Evolutionary conservation across 2,113 vertebrate species (phyloP).

Genomic region (Haemorhous mexicanus): DNA sequence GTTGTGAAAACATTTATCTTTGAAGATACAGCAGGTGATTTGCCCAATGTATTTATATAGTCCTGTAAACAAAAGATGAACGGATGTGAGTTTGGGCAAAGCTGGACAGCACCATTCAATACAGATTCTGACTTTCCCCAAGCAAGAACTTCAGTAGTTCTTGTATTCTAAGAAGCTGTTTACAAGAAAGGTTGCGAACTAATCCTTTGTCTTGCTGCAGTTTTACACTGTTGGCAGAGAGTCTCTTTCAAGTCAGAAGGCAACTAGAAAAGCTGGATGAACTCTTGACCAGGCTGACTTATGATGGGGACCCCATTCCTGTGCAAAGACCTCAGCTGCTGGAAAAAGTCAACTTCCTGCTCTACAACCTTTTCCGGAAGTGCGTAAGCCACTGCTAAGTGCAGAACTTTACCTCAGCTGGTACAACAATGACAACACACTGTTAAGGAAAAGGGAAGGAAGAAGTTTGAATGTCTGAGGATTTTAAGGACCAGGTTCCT

Average conservation of each 20-base stretch:
- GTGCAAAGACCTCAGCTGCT: slow-evolving; percentile 87
- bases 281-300: slow-evolving; percentile 89
- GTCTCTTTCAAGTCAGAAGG: slow-evolving; percentile 93
- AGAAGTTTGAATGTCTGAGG: background rate
- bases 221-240: slow-evolving; percentile 90
- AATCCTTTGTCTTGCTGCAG: slow-evolving; percentile 64
- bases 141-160: background rate
- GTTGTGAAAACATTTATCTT: background rate
- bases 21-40: background rate
- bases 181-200: background rate
- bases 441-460: background rate
- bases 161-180: background rate
- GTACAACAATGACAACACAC: background rate
- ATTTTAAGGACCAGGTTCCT: background rate
- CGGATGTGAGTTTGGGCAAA: background rate
- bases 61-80: background rate
- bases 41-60: background rate
- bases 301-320: slow-evolving; percentile 91
- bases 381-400: slow-evolving; percentile 43
- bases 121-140: background rate
- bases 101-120: background rate
- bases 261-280: slow-evolving; percentile 94
- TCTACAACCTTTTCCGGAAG: slow-evolving; percentile 93
- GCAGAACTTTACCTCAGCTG: background rate
- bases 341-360: slow-evolving; percentile 87